phyloP scores from a whole-genome alignment of 2,888 invertebrate genomes.

The Tetragnatha montana region DNA sequence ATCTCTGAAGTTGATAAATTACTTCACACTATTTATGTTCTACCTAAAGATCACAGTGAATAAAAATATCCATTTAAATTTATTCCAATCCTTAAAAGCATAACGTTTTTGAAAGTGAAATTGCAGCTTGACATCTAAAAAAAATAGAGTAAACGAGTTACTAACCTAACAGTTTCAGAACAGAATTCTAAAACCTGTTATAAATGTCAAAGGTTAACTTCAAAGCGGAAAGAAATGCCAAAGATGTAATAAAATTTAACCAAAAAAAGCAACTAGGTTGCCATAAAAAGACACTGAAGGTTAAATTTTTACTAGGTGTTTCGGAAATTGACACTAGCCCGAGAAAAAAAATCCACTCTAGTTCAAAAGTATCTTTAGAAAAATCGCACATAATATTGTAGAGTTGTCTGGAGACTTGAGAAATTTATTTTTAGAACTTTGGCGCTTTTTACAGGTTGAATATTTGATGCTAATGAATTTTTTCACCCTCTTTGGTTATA shows the following conservation, averaged over 20 bases:
- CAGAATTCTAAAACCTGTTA: slow-evolving; percentile 31
- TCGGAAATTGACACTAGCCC: slow-evolving; percentile 47
- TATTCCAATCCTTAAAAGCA: too few relatives aligned
- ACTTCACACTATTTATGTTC: too few relatives aligned
- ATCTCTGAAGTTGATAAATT: too few relatives aligned
- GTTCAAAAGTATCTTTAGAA: not conserved
- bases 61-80: too few relatives aligned
- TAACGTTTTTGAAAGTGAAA: too few relatives aligned
- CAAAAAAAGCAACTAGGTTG: slow-evolving; percentile 21
- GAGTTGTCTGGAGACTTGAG: not conserved
- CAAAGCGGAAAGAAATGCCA: slow-evolving; percentile 34
- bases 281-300: slow-evolving; percentile 31
- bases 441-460: not conserved
- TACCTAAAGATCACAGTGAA: too few relatives aligned
- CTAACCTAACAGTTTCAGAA: slow-evolving; percentile 41
- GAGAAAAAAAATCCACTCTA: not conserved
- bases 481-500: too few relatives aligned
- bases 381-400: not conserved
- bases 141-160: slow-evolving; percentile 32
- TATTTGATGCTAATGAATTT: too few relatives aligned
- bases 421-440: not conserved
- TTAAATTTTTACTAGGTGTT: slow-evolving; percentile 40
- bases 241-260: slow-evolving; percentile 44
- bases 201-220: slow-evolving; percentile 57
- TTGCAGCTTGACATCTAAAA: not conserved